These are phyloP conservation scores for Callimorpha dominula DNA, from an alignment of 2,888 invertebrate genomes.

Conservation along the genomic window DNA sequence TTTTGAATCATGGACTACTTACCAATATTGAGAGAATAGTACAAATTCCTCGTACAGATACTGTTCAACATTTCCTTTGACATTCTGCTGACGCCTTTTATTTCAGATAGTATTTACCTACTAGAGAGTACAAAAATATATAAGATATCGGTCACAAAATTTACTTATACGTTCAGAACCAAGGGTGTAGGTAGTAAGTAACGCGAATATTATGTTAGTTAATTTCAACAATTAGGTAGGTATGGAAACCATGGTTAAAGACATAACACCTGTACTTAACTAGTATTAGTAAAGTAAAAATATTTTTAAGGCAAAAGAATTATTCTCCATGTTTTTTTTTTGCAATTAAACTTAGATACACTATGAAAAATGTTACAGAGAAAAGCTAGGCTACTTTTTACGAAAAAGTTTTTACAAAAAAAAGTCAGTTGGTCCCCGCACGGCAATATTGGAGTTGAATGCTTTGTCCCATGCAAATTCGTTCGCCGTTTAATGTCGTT, in stretches of 20 bases:
- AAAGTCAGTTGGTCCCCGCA: conserved; percentile 50
- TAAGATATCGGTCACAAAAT: no score
- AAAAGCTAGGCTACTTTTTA: conserved; percentile 18
- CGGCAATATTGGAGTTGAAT: conserved; percentile 72
- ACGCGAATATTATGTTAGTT: no score
- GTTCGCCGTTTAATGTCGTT: conserved; percentile 69
- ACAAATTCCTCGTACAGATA: no score
- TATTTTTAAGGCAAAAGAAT: background rate
- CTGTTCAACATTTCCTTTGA: no score
- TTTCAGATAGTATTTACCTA: no score
- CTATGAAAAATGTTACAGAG: background rate
- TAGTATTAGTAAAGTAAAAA: background rate
- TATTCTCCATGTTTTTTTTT: background rate
- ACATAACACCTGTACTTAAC: no score
- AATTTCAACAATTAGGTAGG: background rate
- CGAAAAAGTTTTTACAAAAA: conserved; percentile 33
- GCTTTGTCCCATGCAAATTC: conserved; percentile 76
- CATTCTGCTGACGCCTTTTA: no score
- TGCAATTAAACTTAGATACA: background rate
- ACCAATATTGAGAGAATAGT: background rate
- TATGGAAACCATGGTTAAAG: background rate
- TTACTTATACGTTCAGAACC: no score
- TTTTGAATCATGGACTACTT: background rate
- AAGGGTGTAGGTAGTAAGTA: no score
- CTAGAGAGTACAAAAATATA: no score